Percentiles rank a stretch among this genome's conserved stretches.
These are phyloP conservation scores for Aspidoscelis tigris DNA, from an alignment of 2,113 vertebrate species.

Conservation along the genomic window DNA sequence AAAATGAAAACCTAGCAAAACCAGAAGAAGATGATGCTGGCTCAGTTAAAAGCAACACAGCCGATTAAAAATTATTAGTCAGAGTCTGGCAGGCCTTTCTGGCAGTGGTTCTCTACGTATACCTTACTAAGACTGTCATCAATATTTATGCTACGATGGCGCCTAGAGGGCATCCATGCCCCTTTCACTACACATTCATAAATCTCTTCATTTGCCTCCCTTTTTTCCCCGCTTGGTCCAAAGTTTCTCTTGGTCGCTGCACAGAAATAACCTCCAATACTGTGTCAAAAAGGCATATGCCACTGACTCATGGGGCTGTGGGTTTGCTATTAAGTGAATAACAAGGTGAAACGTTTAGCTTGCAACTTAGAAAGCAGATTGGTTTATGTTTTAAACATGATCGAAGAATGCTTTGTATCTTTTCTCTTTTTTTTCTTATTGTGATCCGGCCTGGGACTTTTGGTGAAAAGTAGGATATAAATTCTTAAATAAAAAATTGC, in stretches of 20 bases:
- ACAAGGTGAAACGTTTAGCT: background rate
- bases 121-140: background rate
- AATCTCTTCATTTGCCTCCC: no score
- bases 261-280: background rate
- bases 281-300: background rate
- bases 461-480: no score
- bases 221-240: background rate
- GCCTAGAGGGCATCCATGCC: background rate
- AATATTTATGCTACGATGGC: background rate
- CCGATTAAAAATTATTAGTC: background rate
- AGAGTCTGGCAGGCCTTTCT: background rate
- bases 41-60: background rate
- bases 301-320: no score
- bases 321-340: background rate
- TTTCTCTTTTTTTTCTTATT: no score
- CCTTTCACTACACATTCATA: background rate
- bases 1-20: slow-evolving; percentile 1
- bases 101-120: background rate
- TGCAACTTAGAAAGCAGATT: no score
- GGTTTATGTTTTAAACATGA: no score
- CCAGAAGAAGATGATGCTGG: background rate
- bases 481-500: no score
- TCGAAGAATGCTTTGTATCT: no score
- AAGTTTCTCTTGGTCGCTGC: background rate
- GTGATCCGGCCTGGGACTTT: no score